Evolutionary conservation across 2,888 invertebrate species (phyloP), one percentile per base, ranked within the genome.

Genomic region (Trilocha varians): DNA sequence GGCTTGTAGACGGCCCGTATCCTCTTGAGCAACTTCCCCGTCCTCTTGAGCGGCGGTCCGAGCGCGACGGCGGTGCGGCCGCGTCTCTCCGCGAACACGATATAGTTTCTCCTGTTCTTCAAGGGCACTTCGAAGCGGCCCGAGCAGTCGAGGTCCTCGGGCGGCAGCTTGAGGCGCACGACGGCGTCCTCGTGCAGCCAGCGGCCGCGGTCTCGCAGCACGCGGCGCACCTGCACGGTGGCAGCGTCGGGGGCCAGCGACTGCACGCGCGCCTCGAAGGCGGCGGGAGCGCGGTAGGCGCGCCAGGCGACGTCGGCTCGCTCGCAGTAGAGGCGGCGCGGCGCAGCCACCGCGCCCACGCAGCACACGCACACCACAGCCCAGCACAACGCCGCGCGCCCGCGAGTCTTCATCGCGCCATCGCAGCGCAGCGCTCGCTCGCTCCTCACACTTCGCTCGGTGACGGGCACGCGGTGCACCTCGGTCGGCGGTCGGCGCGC

Each of bases 251-350:
- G 54, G 46, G 79, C 74, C 41, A 80, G 70, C 52, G 82, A 82
- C 61, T 78, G 77, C 52, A 84, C 80, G 66, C 79, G 78, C 58
- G 78, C 84, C 68, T 82, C 84, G 74, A 85, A 83, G 62, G 83
- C 83, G 62, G 77, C 78, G 49, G 84, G 84, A 53, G 84, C 84
- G 53, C 80, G 79, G 77, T 83, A 82, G 63, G 84, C 84, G 45
- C 84, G 78, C 84, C 84, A 84, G 57, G 84, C 84, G 58, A 84
- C 84, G 82, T 85, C 84, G 57, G 79, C 84, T 62, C 84, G 80
- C 76, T 78, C 83, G 78, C 84, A 85, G 77, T 80, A 85, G 60
- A 68, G 76, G 69, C 80, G 80, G 68, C 72, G 72, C 63, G 75
- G 72, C 62, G 71, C 65, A 46, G 69, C 70, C 43, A 65, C 53